Base-by-base conservation (phyloP, 2,113 vertebrate species). In the Pyxicephalus adspersus region DNA sequence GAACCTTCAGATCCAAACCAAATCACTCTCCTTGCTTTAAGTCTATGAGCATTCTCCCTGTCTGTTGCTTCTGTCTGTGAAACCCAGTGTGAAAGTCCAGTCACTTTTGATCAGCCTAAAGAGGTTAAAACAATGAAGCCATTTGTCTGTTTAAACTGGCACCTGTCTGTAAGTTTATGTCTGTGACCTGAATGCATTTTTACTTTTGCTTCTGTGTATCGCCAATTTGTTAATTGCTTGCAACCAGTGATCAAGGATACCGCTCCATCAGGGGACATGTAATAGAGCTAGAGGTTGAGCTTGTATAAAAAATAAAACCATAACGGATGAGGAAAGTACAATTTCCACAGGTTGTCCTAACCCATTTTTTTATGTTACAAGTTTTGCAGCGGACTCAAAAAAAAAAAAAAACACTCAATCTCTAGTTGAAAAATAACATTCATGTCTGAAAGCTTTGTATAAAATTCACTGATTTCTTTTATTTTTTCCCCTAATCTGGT, bases 101-200 rank as follows among this genome's bases (percentile, higher is more conserved):
- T 91, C 92, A 92, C 90, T 91, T 79, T 93, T 87, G 94, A 93
- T 94, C 90, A 89, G 89, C 93, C 90, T 90, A 84, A 91, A 84
- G 91, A 93, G 91, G 90, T 93, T 92, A 93, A 74, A 92, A 89
- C 88, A 90, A 93, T 89, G 87, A 90, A 91, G 87, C 88, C 94
- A 95, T 95, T 93, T 97, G 96, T 96, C 94, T 97, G 96, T 95
- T 94, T 90, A 91, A 95, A 94, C 89, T 93, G 95, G 91, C 89
- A 96, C 90, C 92, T 88, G 92, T 92, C 90, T 88, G 86, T 95
- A 86, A 94, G 92, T 93, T 94, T 93, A 84, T 95, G 95, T 96
- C 92, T 89, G 94, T 93, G 92, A 97, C 93, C 96, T 97, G 97
- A 99, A 98, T 99, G 97, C 97, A 98, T 99, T 98, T 98, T 98